Base-by-base conservation (phyloP, 1,140 invertebrate genomes). In the Brachionus sp. region DNA sequence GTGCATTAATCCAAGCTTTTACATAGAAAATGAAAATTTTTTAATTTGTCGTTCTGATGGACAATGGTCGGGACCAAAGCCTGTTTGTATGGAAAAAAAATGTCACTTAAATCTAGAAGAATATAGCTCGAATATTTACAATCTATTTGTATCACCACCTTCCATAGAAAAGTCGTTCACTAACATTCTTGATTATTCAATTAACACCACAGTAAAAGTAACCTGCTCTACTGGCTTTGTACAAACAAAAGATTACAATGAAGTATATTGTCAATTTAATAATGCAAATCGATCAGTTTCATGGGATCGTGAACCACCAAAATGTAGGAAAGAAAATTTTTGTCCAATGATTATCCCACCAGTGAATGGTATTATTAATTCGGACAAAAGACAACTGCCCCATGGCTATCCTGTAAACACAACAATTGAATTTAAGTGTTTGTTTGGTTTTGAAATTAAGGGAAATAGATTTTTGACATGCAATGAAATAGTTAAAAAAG, bases 31-130 rank as follows among this genome's bases (percentile, higher is more conserved):
- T n/a, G 23, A 23, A 25, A 50, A 80, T 35, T n/a, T 23, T 5
- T 19, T 80, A 13, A 44, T 7, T 33, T 80, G 77, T 23, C 50
- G 6, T 25, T 57, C 50, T 9, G 35, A 42, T 23, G 46, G 23
- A 13, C 35, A 23, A 66, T 80, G 77, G 77, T 62, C 77, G 19
- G 19, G 37, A 5, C 16, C 62, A 37, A 13, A 3, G 5, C 50
- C 77, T 9, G 35, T 29, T n/a, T 80, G 77, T 42, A 6, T 62
- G 13, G 77, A 80, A 80, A 80, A 80, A 80, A 39, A 39, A 57
- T 80, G 77, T 13, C 16, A 3, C 12, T 46, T 75, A 13, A 39
- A 75, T 19, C 25, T 9, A 13, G 23, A 19, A 5, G 70, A 75
- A 33, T 75, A 75, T 46, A 39, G 16, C 35, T n/a, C 3, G 33